Evolutionary conservation across 1,140 invertebrate genomes (phyloP).

Genomic region (Neuroterus valhalla): DNA sequence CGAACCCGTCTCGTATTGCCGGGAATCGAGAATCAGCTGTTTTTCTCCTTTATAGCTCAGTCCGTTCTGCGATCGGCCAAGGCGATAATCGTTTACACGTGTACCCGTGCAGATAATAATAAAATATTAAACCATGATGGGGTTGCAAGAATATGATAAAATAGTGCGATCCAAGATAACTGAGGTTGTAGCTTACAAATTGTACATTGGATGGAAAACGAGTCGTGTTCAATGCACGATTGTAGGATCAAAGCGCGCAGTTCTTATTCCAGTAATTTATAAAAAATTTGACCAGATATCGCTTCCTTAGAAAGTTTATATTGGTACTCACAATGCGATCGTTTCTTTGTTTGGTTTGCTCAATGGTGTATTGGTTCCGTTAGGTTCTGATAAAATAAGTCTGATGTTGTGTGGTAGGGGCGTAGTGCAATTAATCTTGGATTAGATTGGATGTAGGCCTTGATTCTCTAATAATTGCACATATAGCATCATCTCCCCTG

Average conservation of each 20-base stretch:
- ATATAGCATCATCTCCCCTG: too few relatives aligned
- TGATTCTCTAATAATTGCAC: too few relatives aligned
- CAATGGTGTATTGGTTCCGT: too few relatives aligned
- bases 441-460: too few relatives aligned
- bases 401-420: too few relatives aligned
- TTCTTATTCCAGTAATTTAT: not conserved
- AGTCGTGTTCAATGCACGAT: conserved; percentile 24
- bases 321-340: too few relatives aligned
- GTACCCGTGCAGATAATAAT: conserved; percentile 20
- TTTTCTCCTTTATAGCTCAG: conserved; percentile 17
- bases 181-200: not conserved
- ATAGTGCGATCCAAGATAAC: conserved; percentile 10
- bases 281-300: not conserved
- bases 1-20: conserved; percentile 1
- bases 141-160: conserved; percentile 28
- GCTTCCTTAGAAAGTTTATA: not conserved
- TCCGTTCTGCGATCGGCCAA: conserved; percentile 7
- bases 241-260: not conserved
- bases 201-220: conserved; percentile 5
- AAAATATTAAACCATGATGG: conserved; percentile 25
- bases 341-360: too few relatives aligned
- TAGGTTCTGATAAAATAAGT: too few relatives aligned
- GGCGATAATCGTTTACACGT: conserved; percentile 24
- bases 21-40: conserved; percentile 10
- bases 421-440: too few relatives aligned